Base-by-base conservation (phyloP, 1,140 invertebrate species). In the Zaprionus lachaisei region DNA sequence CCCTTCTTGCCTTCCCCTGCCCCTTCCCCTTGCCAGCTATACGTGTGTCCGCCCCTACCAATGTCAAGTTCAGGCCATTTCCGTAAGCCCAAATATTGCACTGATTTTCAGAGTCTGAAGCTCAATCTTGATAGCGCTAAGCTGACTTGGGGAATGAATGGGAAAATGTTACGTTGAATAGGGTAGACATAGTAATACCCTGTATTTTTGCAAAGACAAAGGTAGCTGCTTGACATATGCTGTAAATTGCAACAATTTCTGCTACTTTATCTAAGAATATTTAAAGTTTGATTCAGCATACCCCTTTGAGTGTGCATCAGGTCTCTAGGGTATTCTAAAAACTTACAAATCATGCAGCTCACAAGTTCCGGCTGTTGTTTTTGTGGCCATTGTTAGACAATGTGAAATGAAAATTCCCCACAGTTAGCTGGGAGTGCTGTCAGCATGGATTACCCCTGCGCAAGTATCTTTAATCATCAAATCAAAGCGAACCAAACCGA, bases 261-360 rank as follows among this genome's bases (percentile, higher is more conserved):
- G 3, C 31, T 34, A 11, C 0, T n/a, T 41, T 41, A 41, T 9
- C 15, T 41, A 1, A 2, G 38, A 4, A 5, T 5, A n/a, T 5
- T 41, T n/a, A 5, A 15, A 6, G 11, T 12, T 49, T 14, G 0
- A 11, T 14, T 24, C 1, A 26, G 2, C 54, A 56, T 34, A 34
- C 55, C 65, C 41, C 26, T 12, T 58, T 31, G 7, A 3, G 1
- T 3, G 4, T 20, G 24, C 24, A 5, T 22, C 11, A 20, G 4
- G 5, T 1, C 2, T 5, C 22, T n/a, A 56, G 64, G 54, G 64
- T 66, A 66, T 57, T 4, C 12, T 11, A 60, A 55, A 87, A 84
- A 81, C 79, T 84, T 89, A 89, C 84, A 89, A 89, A 89, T 89
- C 84, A 89, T 90, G 72, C 77, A 54, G 81, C 72, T 56, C 75